Conservation (phyloP, 2,888 invertebrate species). For the Lasioglossum oenotherae region DNA sequence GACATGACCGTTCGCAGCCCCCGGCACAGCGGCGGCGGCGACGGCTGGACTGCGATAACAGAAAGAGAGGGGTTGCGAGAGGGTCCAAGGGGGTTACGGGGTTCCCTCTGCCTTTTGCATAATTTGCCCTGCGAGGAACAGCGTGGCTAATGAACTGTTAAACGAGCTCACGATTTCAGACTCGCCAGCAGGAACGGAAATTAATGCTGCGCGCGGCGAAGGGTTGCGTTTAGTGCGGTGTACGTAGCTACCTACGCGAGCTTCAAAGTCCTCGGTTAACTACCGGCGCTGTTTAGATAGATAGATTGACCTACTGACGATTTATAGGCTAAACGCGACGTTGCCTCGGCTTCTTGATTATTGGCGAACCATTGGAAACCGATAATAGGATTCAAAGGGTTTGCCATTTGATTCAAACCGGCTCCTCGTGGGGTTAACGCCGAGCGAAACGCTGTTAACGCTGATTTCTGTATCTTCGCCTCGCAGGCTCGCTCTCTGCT, state of each 20-base stretch:
- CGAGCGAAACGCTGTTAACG: not conserved
- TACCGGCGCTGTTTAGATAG: not conserved
- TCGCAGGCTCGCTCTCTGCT: not conserved
- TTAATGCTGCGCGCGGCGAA: slow-evolving; percentile 56
- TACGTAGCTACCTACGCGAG: not conserved
- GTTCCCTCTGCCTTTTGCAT: slow-evolving; percentile 60
- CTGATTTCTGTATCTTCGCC: not conserved
- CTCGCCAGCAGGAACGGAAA: slow-evolving; percentile 58
- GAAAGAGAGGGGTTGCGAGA: not conserved
- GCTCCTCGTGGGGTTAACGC: not conserved
- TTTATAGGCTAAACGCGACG: slow-evolving; percentile 2
- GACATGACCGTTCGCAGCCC: slow-evolving; percentile 56
- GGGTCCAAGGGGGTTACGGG: not conserved
- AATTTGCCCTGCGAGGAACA: slow-evolving; percentile 65
- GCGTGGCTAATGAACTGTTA: slow-evolving; percentile 75
- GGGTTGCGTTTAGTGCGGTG: not conserved
- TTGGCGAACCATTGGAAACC: not conserved
- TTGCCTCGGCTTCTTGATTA: slow-evolving; percentile 6
- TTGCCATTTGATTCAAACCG: not conserved
- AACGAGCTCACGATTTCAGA: slow-evolving; percentile 69
- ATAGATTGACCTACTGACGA: slow-evolving; percentile 6
- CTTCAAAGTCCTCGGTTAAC: slow-evolving; percentile 15
- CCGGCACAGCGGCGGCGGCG: no score
- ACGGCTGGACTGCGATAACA: slow-evolving; percentile 33
- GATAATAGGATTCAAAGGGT: slow-evolving; percentile 8